Evolutionary conservation across 2,888 invertebrate species (phyloP), one percentile per base, ranked within the genome.

Genomic region (Julus scanicus): DNA sequence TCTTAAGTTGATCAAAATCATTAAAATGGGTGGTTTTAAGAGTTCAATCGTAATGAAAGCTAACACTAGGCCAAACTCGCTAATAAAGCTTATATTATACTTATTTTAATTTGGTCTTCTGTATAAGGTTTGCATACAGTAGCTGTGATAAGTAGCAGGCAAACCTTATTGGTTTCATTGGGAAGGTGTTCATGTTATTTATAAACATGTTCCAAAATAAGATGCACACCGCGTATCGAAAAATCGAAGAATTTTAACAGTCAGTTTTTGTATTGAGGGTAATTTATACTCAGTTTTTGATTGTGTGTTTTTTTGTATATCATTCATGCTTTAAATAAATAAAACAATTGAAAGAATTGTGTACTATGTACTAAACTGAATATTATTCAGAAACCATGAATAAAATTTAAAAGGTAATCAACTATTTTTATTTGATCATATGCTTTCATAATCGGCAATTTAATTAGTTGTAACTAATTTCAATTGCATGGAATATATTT

Each of bases 261-360:
- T 71, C 71, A 71, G 20, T 71, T 71, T 71, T 71, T 71, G 71
- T 71, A 71, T 71, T 29, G 71, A 71, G 71, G 71, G 71, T 71
- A 71, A 71, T 71, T 71, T 71, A 71, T 71, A 71, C 71, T 71
- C 71, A 71, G 71, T 71, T 71, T 71, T 71, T 71, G 71, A 71
- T 71, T 71, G 29, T 29, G 29, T 29, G 29, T 29, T 29, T 29
- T 29, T 29, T 0, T 71, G 29, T 71, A 71, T 71, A 71, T 71
- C 71, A 29, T 71, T 29, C 29, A 29, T 29, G 71, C 29, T 71
- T 71, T 71, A 71, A 71, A 71, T 63, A 63, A 63, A 63, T 71
- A 71, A 71, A 29, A 29, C 20, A 29, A 20, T 71, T 71, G 71
- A 71, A 71, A 11, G 6, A 71, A 9, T 29, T 71, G 71, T 71